Evolutionary conservation across 1,140 invertebrate species (phyloP).

Genomic region (Thereuonema tuberculata): DNA sequence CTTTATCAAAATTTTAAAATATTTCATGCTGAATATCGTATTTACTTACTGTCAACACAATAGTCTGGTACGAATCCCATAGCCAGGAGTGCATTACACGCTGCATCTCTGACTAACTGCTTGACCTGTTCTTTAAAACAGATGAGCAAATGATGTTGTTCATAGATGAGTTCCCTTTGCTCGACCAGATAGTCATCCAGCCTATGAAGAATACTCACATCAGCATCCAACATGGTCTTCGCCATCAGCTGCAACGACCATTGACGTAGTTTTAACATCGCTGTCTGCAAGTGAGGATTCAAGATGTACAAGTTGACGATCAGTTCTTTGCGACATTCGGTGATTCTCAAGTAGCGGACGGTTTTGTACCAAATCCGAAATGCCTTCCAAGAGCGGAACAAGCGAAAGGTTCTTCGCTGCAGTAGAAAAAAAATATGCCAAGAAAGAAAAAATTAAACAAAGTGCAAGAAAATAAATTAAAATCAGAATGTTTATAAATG

Average conservation of each 20-base stretch:
- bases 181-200: slow-evolving; percentile 7
- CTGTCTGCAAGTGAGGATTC: slow-evolving; percentile 50
- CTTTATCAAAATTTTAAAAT: too few species aligned
- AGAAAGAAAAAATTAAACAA: too few species aligned
- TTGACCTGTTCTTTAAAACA: slow-evolving; percentile 44
- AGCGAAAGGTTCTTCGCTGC: slow-evolving; percentile 53
- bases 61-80: slow-evolving; percentile 55
- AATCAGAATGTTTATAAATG: too few species aligned
- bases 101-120: slow-evolving; percentile 50
- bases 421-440: too few species aligned
- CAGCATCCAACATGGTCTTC: slow-evolving; percentile 21
- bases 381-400: slow-evolving; percentile 63
- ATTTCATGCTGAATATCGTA: too few species aligned
- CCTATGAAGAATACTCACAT: not conserved
- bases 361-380: slow-evolving; percentile 66
- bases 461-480: too few species aligned
- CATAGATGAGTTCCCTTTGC: slow-evolving; percentile 29
- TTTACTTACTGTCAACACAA: slow-evolving; percentile 28
- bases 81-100: slow-evolving; percentile 51
- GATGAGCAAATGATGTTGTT: slow-evolving; percentile 36
- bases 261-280: slow-evolving; percentile 49
- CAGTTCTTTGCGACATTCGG: slow-evolving; percentile 40
- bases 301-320: slow-evolving; percentile 53
- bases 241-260: slow-evolving; percentile 50
- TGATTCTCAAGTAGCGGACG: slow-evolving; percentile 51